Evolutionary conservation across 2,113 vertebrate species (phyloP).

Genomic region (Ameiurus melas): DNA sequence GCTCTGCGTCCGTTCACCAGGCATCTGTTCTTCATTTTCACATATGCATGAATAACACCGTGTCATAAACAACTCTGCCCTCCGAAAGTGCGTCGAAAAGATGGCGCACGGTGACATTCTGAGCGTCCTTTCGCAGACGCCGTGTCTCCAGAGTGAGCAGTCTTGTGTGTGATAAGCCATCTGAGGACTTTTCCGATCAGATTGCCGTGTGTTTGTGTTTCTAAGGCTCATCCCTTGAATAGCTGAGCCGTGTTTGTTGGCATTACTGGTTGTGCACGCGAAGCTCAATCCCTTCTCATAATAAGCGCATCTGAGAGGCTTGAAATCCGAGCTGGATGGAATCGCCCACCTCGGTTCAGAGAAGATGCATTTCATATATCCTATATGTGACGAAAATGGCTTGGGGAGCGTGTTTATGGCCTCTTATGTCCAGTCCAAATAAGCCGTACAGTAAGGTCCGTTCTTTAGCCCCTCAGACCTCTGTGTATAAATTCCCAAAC

Average conservation of each 20-base stretch:
- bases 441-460: background rate
- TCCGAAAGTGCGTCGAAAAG: background rate
- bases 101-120: background rate
- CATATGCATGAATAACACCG: conserved; percentile 21
- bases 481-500: background rate
- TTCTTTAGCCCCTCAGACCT: background rate
- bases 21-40: conserved; percentile 44
- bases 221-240: conserved; percentile 31
- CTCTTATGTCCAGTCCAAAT: conserved; percentile 1
- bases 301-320: conserved; percentile 27
- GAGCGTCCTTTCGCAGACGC: background rate
- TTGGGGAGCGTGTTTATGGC: background rate
- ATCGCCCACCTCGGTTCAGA: conserved; percentile 51
- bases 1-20: background rate
- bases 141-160: background rate
- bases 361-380: conserved; percentile 44
- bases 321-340: conserved; percentile 39
- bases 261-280: conserved; percentile 23
- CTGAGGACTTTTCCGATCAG: conserved; percentile 17
- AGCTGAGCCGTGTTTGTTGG: conserved; percentile 41
- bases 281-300: conserved; percentile 39
- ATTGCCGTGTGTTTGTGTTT: conserved; percentile 43
- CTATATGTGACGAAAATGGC: conserved; percentile 12
- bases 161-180: background rate
- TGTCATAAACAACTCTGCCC: conserved; percentile 27